phyloP scores from a whole-genome alignment of 2,797 vertebrate species.

The Graptemys geographica region DNA sequence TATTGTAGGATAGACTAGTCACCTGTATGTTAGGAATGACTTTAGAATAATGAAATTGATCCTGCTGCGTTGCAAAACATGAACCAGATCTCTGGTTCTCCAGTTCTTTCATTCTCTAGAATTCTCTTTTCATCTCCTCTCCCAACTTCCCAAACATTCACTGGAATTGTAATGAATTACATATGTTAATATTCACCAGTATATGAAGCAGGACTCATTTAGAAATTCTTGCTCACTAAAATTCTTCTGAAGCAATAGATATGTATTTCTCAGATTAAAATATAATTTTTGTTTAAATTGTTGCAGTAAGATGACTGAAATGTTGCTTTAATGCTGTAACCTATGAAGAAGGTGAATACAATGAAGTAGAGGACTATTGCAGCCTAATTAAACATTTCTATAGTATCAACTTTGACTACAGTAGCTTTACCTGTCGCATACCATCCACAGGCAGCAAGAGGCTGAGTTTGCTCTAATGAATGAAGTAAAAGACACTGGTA shows the following conservation, averaged over 20 bases:
- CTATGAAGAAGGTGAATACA: not conserved
- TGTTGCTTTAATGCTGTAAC: constrained; percentile 17
- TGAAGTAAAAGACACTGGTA: not conserved
- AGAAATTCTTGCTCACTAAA: not conserved
- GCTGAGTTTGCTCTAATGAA: not conserved
- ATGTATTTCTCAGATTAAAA: not conserved
- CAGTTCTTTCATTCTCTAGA: not conserved
- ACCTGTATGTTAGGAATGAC: not conserved
- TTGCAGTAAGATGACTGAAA: not conserved
- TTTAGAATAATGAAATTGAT: not conserved
- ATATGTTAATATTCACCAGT: not conserved
- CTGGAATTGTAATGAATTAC: not conserved
- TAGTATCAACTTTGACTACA: not conserved
- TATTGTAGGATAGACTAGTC: not conserved
- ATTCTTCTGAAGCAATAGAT: not conserved
- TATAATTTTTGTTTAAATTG: not conserved
- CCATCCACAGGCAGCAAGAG: not conserved
- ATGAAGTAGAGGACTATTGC: not conserved
- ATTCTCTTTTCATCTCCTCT: not conserved
- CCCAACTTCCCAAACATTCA: not conserved
- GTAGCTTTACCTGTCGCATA: not conserved
- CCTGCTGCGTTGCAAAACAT: not conserved
- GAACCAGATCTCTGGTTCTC: not conserved
- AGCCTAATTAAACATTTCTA: constrained; percentile 28
- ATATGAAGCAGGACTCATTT: not conserved